phyloP scores from a whole-genome alignment of 2,113 vertebrate genomes.

The Corvus hawaiiensis region DNA sequence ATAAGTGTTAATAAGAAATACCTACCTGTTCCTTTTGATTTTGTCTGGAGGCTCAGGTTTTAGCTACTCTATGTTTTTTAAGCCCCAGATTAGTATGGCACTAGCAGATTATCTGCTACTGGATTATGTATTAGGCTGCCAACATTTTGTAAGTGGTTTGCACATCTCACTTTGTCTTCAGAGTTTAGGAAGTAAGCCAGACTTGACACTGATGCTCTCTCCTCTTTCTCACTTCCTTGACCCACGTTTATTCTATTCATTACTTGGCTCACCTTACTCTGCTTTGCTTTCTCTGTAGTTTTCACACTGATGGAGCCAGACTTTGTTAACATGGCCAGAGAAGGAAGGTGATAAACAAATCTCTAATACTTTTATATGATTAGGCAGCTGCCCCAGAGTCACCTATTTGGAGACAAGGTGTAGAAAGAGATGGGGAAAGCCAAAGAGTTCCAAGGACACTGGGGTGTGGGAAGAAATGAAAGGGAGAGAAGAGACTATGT shows the following conservation, averaged over 20 bases:
- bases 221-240: neutral
- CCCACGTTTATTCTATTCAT: neutral
- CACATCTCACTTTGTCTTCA: neutral
- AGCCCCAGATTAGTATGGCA: neutral
- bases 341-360: neutral
- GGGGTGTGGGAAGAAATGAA: neutral
- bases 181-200: neutral
- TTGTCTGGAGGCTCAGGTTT: neutral
- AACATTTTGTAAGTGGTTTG: neutral
- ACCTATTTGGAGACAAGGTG: neutral
- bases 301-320: neutral
- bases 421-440: neutral
- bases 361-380: neutral
- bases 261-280: neutral
- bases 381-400: neutral
- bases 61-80: neutral
- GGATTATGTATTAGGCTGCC: neutral
- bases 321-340: neutral
- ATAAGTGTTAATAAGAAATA: neutral
- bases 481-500: neutral
- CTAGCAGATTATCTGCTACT: neutral
- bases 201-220: neutral
- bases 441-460: neutral
- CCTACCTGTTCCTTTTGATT: neutral
- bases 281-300: neutral